Evolutionary conservation across 2,113 vertebrate genomes (phyloP).

Genomic region (Plestiodon gilberti): DNA sequence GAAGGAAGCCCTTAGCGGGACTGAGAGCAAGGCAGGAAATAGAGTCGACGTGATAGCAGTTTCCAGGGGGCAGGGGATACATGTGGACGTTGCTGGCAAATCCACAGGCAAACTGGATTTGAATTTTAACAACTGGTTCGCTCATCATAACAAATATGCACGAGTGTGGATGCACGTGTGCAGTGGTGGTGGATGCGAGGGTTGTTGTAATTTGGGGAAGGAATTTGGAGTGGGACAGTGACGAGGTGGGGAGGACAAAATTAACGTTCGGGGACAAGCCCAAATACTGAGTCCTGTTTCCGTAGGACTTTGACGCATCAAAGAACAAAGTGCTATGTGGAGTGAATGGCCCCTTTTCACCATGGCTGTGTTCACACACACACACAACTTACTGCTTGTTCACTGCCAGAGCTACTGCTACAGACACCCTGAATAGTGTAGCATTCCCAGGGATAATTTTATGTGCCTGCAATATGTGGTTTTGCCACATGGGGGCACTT

Average conservation of each 20-base stretch:
- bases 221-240: fast-evolving
- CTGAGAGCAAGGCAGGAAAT: not conserved
- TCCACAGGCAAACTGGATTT: conserved; percentile 38
- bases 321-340: not conserved
- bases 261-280: not conserved
- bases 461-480: not conserved
- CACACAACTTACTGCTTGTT: too few species aligned
- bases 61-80: too few species aligned
- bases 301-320: conserved; percentile 1
- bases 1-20: not conserved
- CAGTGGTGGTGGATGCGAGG: not conserved
- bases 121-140: fast-evolving
- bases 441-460: not conserved
- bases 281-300: not conserved
- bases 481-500: not conserved
- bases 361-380: not conserved
- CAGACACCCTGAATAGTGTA: not conserved
- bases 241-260: not conserved
- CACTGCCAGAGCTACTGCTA: not conserved
- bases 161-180: fast-evolving
- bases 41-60: not conserved
- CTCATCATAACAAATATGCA: not conserved
- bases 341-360: not conserved
- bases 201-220: not conserved
- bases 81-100: conserved; percentile 36